Base-by-base conservation (phyloP, 2,888 invertebrate genomes). In the Epinotia nisella region DNA sequence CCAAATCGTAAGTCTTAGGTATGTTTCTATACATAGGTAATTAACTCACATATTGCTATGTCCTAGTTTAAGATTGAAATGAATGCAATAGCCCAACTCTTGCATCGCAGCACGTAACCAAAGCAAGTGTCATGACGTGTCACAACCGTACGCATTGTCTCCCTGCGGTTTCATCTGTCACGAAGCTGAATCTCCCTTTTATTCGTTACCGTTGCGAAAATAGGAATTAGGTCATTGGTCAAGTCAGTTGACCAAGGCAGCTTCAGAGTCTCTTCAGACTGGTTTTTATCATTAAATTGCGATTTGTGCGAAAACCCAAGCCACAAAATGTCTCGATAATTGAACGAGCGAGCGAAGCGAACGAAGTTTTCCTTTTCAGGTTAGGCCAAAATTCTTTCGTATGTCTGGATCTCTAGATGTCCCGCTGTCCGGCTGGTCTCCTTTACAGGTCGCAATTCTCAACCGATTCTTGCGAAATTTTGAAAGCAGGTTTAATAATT, bases 71-170 rank as follows among this genome's bases (percentile, higher is more conserved):
- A 7, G 29, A 58, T 15, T 13, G 11, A 58, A 58, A 29, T n/a
- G n/a, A 29, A n/a, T 58, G 58, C 29, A 58, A 58, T 29, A 58
- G 60, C 61, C n/a, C n/a, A 61, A 45, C 49, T 17, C n/a, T 59
- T 61, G 61, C 61, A 24, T 45, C 13, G 15, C 41, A 39, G 60
- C 11, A 61, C 15, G 41, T 21, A 45, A 17, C n/a, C 24, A 13
- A 24, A 24, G 61, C 61, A 21, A 61, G 45, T 61, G 41, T 61
- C 61, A 61, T 21, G 45, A 61, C 15, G 58, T 61, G 60, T 61
- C 17, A 61, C 60, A 61, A 61, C 41, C 41, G 13, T 17, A 17
- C 59, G 41, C 21, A 41, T 41, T 61, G 60, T 61, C 41, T 41
- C 41, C 19, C 19, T 61, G 41, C 41, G 19, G 41, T 41, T 41